phyloP scores from a whole-genome alignment of 2,888 invertebrate species.

The Acrobasis suavella region DNA sequence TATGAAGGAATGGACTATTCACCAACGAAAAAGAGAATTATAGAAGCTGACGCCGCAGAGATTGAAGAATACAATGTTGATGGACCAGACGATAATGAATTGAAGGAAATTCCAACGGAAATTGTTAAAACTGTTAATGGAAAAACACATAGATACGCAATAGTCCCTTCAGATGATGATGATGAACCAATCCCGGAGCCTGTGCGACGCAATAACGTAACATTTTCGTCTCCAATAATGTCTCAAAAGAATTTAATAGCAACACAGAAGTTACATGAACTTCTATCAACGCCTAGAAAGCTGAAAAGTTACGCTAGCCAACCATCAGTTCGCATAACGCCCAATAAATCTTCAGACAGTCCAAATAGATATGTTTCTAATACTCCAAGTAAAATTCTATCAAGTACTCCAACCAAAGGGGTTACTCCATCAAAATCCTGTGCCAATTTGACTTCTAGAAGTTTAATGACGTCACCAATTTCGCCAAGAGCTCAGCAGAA shows the following conservation, averaged over 20 bases:
- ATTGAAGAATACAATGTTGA: constrained; percentile 82
- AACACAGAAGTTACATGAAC: constrained; percentile 89
- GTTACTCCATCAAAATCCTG: constrained; percentile 76
- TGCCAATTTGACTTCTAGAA: constrained; percentile 65
- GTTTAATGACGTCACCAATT: constrained; percentile 60
- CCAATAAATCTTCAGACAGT: constrained; percentile 55
- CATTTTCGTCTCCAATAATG: constrained; percentile 70
- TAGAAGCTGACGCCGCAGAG: constrained; percentile 70
- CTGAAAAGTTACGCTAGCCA: constrained; percentile 75
- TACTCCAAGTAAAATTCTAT: constrained; percentile 59
- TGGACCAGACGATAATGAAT: constrained; percentile 73
- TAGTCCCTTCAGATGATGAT: constrained; percentile 81
- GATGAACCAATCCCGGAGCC: constrained; percentile 70
- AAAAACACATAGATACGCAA: constrained; percentile 81
- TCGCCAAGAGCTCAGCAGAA: constrained; percentile 83
- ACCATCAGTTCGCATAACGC: constrained; percentile 74
- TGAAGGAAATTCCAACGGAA: constrained; percentile 82
- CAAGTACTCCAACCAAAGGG: constrained; percentile 69
- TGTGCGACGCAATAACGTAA: constrained; percentile 45
- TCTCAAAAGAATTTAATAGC: constrained; percentile 85
- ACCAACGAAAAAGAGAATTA: constrained; percentile 75
- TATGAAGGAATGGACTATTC: constrained; percentile 69
- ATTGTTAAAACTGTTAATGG: constrained; percentile 85
- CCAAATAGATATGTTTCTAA: constrained; percentile 46
- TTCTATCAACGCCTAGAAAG: constrained; percentile 88